These are phyloP conservation scores for Mayetiola destructor DNA, from an alignment of 2,888 invertebrate species.

Conservation along the genomic window DNA sequence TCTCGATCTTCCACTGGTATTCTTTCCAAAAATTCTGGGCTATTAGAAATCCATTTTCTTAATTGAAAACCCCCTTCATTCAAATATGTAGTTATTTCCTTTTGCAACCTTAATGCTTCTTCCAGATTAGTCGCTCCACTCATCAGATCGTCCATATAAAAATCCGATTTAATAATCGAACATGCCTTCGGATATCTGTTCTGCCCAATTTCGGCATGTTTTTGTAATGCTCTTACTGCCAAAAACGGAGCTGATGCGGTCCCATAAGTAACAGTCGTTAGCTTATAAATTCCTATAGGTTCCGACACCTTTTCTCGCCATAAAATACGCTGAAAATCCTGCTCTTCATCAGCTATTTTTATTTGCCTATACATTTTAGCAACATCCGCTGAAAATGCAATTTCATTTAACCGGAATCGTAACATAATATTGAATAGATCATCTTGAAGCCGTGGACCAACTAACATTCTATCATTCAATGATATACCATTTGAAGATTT, in stretches of 20 bases:
- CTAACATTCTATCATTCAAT: slow-evolving; percentile 22
- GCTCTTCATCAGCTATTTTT: slow-evolving; percentile 18
- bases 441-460: slow-evolving; percentile 23
- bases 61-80: slow-evolving; percentile 17
- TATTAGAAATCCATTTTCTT: slow-evolving; percentile 19
- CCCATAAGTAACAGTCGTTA: slow-evolving; percentile 21
- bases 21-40: slow-evolving; percentile 1
- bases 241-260: slow-evolving; percentile 20
- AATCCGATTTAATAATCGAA: slow-evolving; percentile 15
- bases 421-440: slow-evolving; percentile 20
- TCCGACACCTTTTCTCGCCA: slow-evolving; percentile 19
- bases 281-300: slow-evolving; percentile 19
- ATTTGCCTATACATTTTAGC: slow-evolving; percentile 25
- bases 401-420: slow-evolving; percentile 17
- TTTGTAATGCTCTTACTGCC: slow-evolving; percentile 19
- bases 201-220: slow-evolving; percentile 14
- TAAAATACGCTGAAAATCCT: slow-evolving; percentile 21
- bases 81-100: slow-evolving; percentile 16
- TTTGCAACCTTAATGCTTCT: slow-evolving; percentile 17
- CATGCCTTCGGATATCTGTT: slow-evolving; percentile 17
- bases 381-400: slow-evolving; percentile 23
- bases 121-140: slow-evolving; percentile 17
- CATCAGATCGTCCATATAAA: slow-evolving; percentile 21
- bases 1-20: slow-evolving; percentile 16
- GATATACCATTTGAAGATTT: slow-evolving; percentile 19